Conservation (phyloP, 2,797 vertebrate species). For the Steatocranus sp. region DNA sequence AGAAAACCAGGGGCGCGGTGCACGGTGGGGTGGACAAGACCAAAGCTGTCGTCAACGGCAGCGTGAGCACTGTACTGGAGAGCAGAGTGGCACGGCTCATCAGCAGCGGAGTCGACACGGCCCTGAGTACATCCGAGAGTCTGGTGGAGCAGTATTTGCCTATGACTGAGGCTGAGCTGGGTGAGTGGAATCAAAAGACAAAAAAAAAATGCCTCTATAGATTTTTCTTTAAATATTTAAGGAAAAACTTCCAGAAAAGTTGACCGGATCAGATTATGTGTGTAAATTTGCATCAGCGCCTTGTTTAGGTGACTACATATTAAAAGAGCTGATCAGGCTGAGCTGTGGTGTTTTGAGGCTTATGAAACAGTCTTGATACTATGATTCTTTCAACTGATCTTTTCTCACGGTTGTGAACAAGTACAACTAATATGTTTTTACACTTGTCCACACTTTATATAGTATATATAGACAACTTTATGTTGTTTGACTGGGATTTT, state of each 20-base stretch:
- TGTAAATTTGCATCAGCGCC: background rate
- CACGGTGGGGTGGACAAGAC: constrained; percentile 84
- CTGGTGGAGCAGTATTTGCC: constrained; percentile 91
- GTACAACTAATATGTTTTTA: background rate
- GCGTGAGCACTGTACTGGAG: constrained; percentile 83
- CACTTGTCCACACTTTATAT: background rate
- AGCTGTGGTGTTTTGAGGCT: background rate
- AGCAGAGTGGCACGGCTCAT: constrained; percentile 80
- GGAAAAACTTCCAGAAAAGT: background rate
- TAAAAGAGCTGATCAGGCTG: background rate
- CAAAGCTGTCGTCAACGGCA: constrained; percentile 77
- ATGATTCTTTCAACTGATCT: background rate
- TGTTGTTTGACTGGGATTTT: background rate
- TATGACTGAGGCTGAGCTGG: constrained; percentile 80
- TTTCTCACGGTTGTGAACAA: background rate
- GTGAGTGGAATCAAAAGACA: constrained; percentile 65
- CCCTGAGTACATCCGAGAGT: constrained; percentile 83
- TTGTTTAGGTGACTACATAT: background rate
- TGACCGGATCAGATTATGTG: background rate
- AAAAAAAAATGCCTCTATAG: background rate
- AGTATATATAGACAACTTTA: background rate
- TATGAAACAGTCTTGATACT: background rate
- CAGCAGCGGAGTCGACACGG: constrained; percentile 81
- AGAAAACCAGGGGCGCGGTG: constrained; percentile 81
- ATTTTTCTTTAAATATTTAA: background rate